These are phyloP conservation scores for Meiosimyza decipiens DNA, from an alignment of 2,888 invertebrate genomes.

Conservation along the genomic window DNA sequence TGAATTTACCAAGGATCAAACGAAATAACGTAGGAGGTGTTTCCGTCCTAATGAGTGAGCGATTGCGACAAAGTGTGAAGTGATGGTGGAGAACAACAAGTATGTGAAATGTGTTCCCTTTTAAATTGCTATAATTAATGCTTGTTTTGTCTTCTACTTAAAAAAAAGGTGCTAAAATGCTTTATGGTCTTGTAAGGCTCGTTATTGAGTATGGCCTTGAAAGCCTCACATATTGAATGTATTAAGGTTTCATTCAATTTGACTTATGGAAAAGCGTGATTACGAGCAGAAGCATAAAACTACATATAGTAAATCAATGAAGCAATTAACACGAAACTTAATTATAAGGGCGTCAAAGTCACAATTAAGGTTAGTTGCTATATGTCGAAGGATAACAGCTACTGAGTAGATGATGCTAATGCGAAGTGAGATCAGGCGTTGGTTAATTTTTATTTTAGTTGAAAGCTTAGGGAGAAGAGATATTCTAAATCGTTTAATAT, in stretches of 20 bases:
- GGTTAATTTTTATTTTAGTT: no score
- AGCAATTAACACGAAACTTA: slow-evolving; percentile 2
- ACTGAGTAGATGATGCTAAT: no score
- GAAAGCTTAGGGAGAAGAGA: no score
- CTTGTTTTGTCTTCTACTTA: neutral
- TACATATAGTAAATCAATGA: neutral
- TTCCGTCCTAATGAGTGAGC: neutral
- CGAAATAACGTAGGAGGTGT: neutral
- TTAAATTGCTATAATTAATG: slow-evolving; percentile 9
- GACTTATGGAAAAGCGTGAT: neutral
- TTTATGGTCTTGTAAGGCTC: slow-evolving; percentile 6
- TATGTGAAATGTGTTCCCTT: neutral
- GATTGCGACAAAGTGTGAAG: slow-evolving; percentile 9
- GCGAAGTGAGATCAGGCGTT: no score
- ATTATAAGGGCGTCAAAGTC: neutral
- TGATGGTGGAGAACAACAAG: no score
- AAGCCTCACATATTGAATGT: neutral
- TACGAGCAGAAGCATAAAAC: neutral
- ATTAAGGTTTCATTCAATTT: neutral
- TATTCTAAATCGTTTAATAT: no score
- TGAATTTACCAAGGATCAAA: no score
- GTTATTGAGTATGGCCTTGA: slow-evolving; percentile 1
- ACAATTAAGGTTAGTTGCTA: neutral
- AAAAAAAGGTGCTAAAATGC: neutral
- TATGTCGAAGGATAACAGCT: no score